These are phyloP conservation scores for Stramonita haemastoma DNA, from an alignment of 2,888 invertebrate species.

Conservation along the genomic window DNA sequence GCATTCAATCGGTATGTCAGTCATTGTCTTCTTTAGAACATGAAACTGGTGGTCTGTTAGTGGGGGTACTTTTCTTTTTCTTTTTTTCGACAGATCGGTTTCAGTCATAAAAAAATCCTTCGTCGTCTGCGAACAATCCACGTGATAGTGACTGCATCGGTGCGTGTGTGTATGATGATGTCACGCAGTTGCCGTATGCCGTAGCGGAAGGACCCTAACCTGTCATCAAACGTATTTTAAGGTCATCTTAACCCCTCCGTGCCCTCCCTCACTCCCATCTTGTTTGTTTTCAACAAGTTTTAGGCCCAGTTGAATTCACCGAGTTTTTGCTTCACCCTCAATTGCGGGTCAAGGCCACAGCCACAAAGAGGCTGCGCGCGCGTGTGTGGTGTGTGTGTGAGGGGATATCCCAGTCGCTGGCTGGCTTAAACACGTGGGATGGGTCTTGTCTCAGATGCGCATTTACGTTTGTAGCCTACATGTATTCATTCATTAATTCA, in stretches of 20 bases:
- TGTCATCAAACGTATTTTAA: not conserved
- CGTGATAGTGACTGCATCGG: no score
- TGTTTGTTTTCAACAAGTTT: not conserved
- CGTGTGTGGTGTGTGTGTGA: not conserved
- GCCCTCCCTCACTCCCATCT: not conserved
- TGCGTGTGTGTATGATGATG: no score
- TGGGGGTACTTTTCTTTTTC: no score
- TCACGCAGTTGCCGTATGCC: not conserved
- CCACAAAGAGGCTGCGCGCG: not conserved
- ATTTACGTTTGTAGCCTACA: not conserved
- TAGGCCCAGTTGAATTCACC: not conserved
- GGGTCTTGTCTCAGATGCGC: not conserved
- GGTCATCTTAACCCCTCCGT: not conserved
- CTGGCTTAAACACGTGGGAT: conserved; percentile 18
- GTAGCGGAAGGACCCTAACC: not conserved
- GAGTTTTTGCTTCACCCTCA: not conserved
- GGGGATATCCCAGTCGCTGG: not conserved
- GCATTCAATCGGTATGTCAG: no score
- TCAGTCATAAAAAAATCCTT: no score
- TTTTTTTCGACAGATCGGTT: no score
- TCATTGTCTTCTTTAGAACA: no score
- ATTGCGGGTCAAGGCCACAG: not conserved
- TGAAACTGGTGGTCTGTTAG: no score
- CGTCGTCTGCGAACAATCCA: no score
- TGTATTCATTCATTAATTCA: not conserved